Percentiles rank a stretch among this genome's conserved stretches.
phyloP scores from a whole-genome alignment of 1,140 invertebrate species.

The Plodia interpunctella region DNA sequence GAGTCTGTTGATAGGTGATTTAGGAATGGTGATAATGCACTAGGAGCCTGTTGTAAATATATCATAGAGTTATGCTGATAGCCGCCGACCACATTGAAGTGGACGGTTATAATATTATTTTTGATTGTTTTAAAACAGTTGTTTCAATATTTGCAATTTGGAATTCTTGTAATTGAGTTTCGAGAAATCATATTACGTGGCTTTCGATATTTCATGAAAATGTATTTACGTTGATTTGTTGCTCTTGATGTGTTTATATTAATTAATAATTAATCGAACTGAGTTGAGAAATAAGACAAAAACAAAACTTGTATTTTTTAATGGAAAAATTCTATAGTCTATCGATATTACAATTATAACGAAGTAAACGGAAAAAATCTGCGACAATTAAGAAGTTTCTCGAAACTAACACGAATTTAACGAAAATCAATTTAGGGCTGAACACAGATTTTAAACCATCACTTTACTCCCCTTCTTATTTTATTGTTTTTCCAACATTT shows the following conservation, averaged over 20 bases:
- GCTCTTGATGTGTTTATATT: too few relatives aligned
- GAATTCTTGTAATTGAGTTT: neutral
- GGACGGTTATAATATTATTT: conserved; percentile 16
- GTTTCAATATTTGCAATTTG: neutral
- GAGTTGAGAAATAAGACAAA: too few relatives aligned
- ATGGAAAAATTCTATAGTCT: too few relatives aligned
- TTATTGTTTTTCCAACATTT: conserved; percentile 55
- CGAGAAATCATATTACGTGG: too few relatives aligned
- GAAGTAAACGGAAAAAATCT: too few relatives aligned
- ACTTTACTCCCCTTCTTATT: conserved; percentile 1
- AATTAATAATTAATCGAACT: too few relatives aligned
- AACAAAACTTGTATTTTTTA: too few relatives aligned
- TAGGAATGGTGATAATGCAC: conserved; percentile 74
- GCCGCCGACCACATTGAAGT: conserved; percentile 25
- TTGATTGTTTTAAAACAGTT: neutral
- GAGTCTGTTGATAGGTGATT: conserved; percentile 76
- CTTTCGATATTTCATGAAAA: too few relatives aligned
- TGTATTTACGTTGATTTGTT: too few relatives aligned
- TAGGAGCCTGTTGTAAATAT: conserved; percentile 73
- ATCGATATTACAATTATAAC: too few relatives aligned
- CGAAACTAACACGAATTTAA: neutral
- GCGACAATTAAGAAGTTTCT: too few relatives aligned
- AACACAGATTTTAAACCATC: neutral
- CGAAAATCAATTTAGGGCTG: conserved; percentile 52
- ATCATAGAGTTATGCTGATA: conserved; percentile 74